Percentiles rank a stretch among this genome's conserved stretches.
Evolutionary conservation across 2,888 invertebrate species (phyloP).

Genomic region (Ornithoptera alexandrae): DNA sequence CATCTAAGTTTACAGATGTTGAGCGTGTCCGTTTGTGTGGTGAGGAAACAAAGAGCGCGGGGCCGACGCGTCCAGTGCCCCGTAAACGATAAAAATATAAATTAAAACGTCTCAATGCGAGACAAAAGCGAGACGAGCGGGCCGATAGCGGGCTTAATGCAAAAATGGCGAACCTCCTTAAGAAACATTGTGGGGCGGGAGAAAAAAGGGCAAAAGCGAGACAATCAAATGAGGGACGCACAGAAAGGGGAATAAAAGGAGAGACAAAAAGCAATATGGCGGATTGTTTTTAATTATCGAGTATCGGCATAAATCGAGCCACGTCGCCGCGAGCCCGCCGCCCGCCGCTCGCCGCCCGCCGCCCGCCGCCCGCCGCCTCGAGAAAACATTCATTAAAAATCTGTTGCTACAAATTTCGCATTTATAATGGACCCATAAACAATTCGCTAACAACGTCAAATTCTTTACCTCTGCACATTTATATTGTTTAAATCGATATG

Average conservation of each 20-base stretch:
- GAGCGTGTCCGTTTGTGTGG: not conserved
- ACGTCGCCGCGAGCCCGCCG: conserved; percentile 74
- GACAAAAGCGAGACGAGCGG: conserved; percentile 54
- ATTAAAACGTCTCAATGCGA: conserved; percentile 69
- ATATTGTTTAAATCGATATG: too few relatives aligned
- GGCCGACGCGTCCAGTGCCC: conserved; percentile 31
- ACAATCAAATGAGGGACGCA: conserved; percentile 79
- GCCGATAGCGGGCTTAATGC: conserved; percentile 64
- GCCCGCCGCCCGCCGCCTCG: too few relatives aligned
- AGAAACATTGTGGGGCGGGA: conserved; percentile 40
- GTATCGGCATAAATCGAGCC: conserved; percentile 80
- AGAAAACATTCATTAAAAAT: conserved; percentile 21
- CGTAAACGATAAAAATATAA: conserved; percentile 63
- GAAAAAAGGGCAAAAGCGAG: conserved; percentile 62
- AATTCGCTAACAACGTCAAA: conserved; percentile 24
- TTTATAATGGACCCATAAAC: conserved; percentile 24
- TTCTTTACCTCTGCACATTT: not conserved
- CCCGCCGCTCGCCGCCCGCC: conserved; percentile 8
- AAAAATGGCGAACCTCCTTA: conserved; percentile 55
- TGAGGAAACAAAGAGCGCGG: conserved; percentile 35
- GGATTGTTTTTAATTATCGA: conserved; percentile 81
- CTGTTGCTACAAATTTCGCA: conserved; percentile 21
- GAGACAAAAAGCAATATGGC: conserved; percentile 76
- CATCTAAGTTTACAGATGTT: conserved; percentile 11
- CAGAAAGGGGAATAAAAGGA: conserved; percentile 75